These are phyloP conservation scores for Drepana arcuata DNA, from an alignment of 1,140 invertebrate species.

Conservation along the genomic window DNA sequence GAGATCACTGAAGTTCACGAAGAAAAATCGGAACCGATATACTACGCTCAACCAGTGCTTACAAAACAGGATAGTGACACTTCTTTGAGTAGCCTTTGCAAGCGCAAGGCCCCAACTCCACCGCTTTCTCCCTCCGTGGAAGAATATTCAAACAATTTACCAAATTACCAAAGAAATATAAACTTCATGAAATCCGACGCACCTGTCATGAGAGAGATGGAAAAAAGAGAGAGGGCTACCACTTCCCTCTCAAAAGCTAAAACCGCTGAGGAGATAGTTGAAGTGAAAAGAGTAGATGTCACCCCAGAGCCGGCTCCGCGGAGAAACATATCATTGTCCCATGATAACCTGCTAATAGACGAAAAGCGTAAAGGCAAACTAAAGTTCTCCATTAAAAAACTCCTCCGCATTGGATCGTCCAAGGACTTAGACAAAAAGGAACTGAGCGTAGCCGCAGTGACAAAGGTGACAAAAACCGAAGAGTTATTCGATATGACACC, in stretches of 20 bases:
- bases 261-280: constrained; percentile 33
- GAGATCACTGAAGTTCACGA: constrained; percentile 43
- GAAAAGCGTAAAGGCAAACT: constrained; percentile 80
- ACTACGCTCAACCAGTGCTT: constrained; percentile 60
- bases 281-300: constrained; percentile 41
- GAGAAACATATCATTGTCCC: constrained; percentile 79
- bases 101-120: constrained; percentile 78
- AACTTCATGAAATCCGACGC: constrained; percentile 75
- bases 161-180: constrained; percentile 74
- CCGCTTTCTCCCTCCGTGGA: constrained; percentile 70
- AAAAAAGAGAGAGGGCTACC: constrained; percentile 79
- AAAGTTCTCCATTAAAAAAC: constrained; percentile 87
- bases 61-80: constrained; percentile 72
- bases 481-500: constrained; percentile 72
- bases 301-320: constrained; percentile 77
- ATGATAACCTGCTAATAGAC: constrained; percentile 77
- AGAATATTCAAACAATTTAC: constrained; percentile 62
- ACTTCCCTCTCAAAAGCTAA: constrained; percentile 37
- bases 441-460: constrained; percentile 45
- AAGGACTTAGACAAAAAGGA: constrained; percentile 77
- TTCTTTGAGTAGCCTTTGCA: constrained; percentile 62
- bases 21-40: constrained; percentile 46
- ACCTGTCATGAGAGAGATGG: constrained; percentile 81
- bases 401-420: constrained; percentile 82
- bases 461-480: constrained; percentile 64